Base-by-base conservation (phyloP, 1,140 invertebrate species). In the Teleogryllus occipitalis region DNA sequence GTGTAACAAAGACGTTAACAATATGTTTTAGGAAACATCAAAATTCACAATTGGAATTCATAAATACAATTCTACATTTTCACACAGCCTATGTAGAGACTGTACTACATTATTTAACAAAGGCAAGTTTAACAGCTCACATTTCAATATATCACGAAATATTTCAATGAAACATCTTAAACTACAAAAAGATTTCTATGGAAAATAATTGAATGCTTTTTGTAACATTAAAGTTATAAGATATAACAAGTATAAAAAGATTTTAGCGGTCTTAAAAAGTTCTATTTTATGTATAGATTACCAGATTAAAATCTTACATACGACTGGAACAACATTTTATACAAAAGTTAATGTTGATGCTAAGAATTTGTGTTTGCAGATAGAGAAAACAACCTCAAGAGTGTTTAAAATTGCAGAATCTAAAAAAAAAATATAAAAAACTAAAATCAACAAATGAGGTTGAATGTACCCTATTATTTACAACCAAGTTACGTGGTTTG, bases 181-280 rank as follows among this genome's bases (percentile, higher is more conserved):
- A 65, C 54, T 65, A 65, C 54, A 14, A 65, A 65, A 65, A 14
- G 18, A 14, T 65, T 18, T 65, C 54, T 65, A 65, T 65, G 10
- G 54, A 65, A 65, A 65, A 65, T 65, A 65, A 65, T 65, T 65
- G 10, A 65, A 65, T 65, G 54, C 54, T 65, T 65, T 65, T 14
- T 65, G 54, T 65, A 65, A 65, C 18, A 65, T 65, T 65, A 14
- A 65, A 10, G 0, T 65, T 65, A 65, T 65, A 18, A 65, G 54
- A 65, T 65, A 65, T 65, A 65, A 65, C 54, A 65, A 65, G 54
- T 65, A 65, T 65, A 65, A 65, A 65, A 65, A 65, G 54, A 65
- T 65, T 65, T 65, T 65, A 65, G 54, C 54, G 10, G 18, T 65
- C 18, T 65, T 65, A 65, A 65, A 65, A 65, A 65, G 54, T 65